Evolutionary conservation across 2,888 invertebrate species (phyloP).

Genomic region (Mythimna pallens): DNA sequence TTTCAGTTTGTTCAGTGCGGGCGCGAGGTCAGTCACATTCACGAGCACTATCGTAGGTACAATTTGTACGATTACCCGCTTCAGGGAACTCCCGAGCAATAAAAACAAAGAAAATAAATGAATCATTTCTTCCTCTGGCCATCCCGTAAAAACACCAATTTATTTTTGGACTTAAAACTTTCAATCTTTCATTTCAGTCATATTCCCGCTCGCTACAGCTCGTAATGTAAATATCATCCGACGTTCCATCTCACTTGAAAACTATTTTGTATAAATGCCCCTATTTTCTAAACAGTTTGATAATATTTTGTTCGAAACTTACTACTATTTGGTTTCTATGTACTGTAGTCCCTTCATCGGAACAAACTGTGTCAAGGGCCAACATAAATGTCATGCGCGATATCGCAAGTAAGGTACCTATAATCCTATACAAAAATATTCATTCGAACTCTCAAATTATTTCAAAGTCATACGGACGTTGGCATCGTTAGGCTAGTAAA

Average conservation of each 20-base stretch:
- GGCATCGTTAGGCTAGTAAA: not conserved
- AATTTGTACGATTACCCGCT: not conserved
- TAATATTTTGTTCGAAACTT: not conserved
- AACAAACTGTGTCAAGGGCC: conserved; percentile 43
- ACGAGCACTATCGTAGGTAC: conserved; percentile 5
- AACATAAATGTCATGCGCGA: conserved; percentile 15
- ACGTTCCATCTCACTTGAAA: not conserved
- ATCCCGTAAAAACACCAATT: conserved; percentile 37
- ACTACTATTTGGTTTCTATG: not conserved
- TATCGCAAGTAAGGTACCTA: conserved; percentile 1
- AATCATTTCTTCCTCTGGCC: conserved; percentile 39
- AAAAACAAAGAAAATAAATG: conserved; percentile 51
- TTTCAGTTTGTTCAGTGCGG: conserved; percentile 41
- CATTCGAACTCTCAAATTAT: not conserved
- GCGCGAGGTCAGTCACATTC: conserved; percentile 51
- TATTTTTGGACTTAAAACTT: conserved; percentile 36
- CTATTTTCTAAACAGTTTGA: not conserved
- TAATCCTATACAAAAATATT: conserved; percentile 8
- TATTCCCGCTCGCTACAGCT: conserved; percentile 26
- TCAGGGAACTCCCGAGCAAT: conserved; percentile 42
- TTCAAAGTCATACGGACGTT: not conserved
- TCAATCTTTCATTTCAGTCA: conserved; percentile 32
- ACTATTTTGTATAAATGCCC: no score
- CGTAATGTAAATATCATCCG: conserved; percentile 3
- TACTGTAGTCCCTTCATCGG: conserved; percentile 16